Conservation (phyloP, 2,888 invertebrate species). For the Formica aserva region DNA sequence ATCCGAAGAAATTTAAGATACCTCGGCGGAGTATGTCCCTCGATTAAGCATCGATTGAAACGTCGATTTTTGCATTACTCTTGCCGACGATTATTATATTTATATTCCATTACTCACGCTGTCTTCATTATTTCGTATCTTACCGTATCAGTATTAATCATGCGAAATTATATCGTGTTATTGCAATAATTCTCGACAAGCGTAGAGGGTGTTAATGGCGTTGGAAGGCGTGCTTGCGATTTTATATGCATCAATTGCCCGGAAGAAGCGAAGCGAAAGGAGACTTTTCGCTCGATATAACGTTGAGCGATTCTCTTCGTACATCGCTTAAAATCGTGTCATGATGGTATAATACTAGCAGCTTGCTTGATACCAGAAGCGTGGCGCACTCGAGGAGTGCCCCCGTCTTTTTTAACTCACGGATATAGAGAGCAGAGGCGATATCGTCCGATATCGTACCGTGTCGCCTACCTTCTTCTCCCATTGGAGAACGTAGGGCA, state of each 20-base stretch:
- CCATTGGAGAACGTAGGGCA: constrained; percentile 99
- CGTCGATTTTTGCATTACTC: background rate
- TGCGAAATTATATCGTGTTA: constrained; percentile 5
- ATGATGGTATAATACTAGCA: constrained; percentile 40
- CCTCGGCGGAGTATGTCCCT: constrained; percentile 30
- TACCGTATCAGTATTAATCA: background rate
- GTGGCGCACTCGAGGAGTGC: constrained; percentile 78
- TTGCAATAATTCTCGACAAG: background rate
- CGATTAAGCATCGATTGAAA: constrained; percentile 32
- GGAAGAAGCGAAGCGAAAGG: constrained; percentile 40
- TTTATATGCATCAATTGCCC: constrained; percentile 40
- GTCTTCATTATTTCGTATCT: constrained; percentile 5
- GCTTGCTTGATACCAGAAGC: constrained; percentile 76
- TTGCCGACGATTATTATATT: constrained; percentile 1
- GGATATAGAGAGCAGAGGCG: constrained; percentile 85
- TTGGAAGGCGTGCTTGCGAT: constrained; percentile 36
- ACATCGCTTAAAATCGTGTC: constrained; percentile 29
- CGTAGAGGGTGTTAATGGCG: constrained; percentile 26
- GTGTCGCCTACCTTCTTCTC: constrained; percentile 99
- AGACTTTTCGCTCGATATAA: constrained; percentile 35
- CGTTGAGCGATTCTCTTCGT: constrained; percentile 21
- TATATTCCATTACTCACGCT: background rate
- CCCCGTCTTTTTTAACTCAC: constrained; percentile 84
- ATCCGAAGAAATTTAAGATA: constrained; percentile 36
- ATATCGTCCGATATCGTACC: constrained; percentile 91